phyloP scores from a whole-genome alignment of 1,140 invertebrate genomes.

The Hylaeus anthracinus region DNA sequence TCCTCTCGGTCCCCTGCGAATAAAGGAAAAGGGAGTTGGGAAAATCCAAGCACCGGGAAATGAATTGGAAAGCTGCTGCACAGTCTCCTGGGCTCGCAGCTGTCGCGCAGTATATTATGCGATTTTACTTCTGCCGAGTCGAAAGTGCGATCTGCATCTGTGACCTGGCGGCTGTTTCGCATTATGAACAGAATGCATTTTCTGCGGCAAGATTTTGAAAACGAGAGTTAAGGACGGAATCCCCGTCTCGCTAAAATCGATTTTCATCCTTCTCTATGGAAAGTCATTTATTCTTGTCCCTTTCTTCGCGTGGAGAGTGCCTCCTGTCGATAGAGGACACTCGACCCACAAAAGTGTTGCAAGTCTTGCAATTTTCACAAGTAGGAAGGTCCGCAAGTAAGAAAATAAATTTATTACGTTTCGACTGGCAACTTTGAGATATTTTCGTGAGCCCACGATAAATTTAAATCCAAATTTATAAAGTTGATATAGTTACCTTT shows the following conservation, averaged over 20 bases:
- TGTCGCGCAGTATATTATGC: slow-evolving; percentile 32
- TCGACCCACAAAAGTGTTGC: too few relatives aligned
- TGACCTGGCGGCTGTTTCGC: slow-evolving; percentile 32
- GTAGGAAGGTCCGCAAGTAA: too few relatives aligned
- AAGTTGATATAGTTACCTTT: too few relatives aligned
- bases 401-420: too few relatives aligned
- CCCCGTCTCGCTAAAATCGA: background rate
- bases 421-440: too few relatives aligned
- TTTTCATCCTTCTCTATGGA: background rate
- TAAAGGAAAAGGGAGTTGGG: slow-evolving; percentile 6
- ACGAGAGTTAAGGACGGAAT: background rate
- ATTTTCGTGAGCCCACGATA: too few relatives aligned
- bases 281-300: too few relatives aligned
- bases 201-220: slow-evolving; percentile 3
- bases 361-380: too few relatives aligned
- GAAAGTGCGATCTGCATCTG: slow-evolving; percentile 47
- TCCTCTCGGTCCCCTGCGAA: background rate
- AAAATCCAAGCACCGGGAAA: slow-evolving; percentile 53
- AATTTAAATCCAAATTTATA: too few relatives aligned
- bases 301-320: too few relatives aligned
- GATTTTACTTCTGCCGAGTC: slow-evolving; percentile 31
- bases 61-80: slow-evolving; percentile 47
- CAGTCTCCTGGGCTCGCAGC: slow-evolving; percentile 40
- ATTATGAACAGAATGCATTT: background rate
- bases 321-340: background rate